Base-by-base conservation (phyloP, 2,113 vertebrate species). In the Athene cunicularia region DNA sequence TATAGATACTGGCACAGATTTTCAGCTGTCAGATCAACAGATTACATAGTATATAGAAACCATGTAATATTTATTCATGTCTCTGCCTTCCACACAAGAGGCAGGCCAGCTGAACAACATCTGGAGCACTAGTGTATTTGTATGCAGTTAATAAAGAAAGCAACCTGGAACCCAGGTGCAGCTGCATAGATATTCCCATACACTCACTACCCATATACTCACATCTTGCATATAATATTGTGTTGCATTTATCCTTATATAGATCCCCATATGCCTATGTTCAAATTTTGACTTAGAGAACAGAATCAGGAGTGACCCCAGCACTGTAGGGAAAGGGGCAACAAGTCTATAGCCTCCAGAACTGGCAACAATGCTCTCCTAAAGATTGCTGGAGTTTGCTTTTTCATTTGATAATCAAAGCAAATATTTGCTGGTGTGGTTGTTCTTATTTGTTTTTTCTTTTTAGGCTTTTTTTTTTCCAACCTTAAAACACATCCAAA, bases 181-280 rank as follows among this genome's bases (percentile, higher is more conserved):
- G 27, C 32, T 85, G 32, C 2, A 3, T 1, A 67, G 47, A 50
- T 52, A 43, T 23, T 74, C 32, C 49, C 39, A 17, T 52, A 12
- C 6, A 86, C 14, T 49, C 7, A 7, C 39, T 86, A 27, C 7
- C 5, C 2, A 0, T 15, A 17, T 14, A 22, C 24, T 66, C 35
- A 76, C 20, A 53, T 15, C 8, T 37, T 58, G 27, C 17, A 63
- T 3, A 4, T 5, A 41, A n/a, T 35, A 27, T 14, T 77, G 43
- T 9, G 6, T 47, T 28, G 12, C 45, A 33, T 37, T 85, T 59
- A 24, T 26, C 26, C 8, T 45, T 17, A 8, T 27, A 8, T 7
- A 52, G 17, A 85, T 33, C 10, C 10, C 39, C 23, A 24, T 35
- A 15, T 0, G 1, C 16, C 8, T 33, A 2, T 19, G 14, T 47